Evolutionary conservation across 2,888 invertebrate genomes (phyloP), one percentile per base, ranked within the genome.

Genomic region (Pecten maximus): DNA sequence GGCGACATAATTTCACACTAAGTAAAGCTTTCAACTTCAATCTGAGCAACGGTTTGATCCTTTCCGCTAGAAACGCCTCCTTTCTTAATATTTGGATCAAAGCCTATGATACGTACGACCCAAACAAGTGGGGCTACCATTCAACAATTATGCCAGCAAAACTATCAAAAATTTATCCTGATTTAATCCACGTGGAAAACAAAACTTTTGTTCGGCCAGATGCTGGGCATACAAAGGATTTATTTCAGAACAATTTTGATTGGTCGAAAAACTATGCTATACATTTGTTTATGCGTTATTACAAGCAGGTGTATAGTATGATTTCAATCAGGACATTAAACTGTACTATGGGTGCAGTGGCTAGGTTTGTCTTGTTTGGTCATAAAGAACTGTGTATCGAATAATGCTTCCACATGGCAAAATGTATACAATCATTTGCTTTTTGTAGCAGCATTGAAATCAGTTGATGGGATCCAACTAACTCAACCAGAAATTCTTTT

Each of bases 291-390:
- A 87, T 89, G 15, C 89, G 92, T 8, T 90, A 50, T 54, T 92
- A 90, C 28, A 91, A 90, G 40, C 28, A 88, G 44, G 44, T 16
- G 19, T 91, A 92, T 54, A 88, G 89, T 60, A 48, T 90, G 40
- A 44, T 28, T 44, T 89, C 89, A 40, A 91, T 93, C 3, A 90
- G 91, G 88, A 89, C 87, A 54, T 88, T 93, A 89, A 93, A 94
- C 90, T 94, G 92, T 6, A 94, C 93, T 6, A 93, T 93, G 35
- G 94, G 94, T 2, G 92, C 93, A 0, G 92, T 94, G 15, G 93
- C 93, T 4, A 89, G 94, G 23, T 90, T 92, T 89, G 92, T 94
- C n/a, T 40, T 94, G 12, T 94, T 93, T 60, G 92, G 92, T 0
- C 93, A 90, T 19, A 92, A 92, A 39, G 93, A 93, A 0, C 54